Conservation (phyloP, 2,113 vertebrate genomes). For the Centropus unirufus region DNA sequence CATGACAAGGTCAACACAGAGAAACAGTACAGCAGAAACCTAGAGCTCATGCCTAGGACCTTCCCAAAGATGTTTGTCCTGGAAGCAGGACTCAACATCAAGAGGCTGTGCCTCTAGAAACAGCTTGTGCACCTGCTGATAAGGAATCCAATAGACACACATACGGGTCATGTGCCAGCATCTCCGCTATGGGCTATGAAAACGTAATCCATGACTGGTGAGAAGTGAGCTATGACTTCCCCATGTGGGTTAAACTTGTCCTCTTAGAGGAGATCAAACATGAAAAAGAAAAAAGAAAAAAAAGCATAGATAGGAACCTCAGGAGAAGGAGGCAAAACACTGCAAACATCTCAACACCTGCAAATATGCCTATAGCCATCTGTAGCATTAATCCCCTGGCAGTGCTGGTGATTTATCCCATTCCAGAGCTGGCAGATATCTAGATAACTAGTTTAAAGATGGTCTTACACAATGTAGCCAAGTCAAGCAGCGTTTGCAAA, state of each 20-base stretch:
- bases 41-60: background rate
- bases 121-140: background rate
- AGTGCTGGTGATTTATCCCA: background rate
- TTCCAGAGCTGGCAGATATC: background rate
- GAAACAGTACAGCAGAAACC: background rate
- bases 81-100: background rate
- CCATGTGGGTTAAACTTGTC: background rate
- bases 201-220: background rate
- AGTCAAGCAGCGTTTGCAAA: background rate
- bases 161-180: background rate
- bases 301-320: background rate
- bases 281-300: background rate
- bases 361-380: background rate
- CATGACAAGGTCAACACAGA: background rate
- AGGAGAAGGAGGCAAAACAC: background rate
- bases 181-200: background rate
- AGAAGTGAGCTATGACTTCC: background rate
- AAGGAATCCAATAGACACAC: background rate
- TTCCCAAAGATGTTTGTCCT: background rate
- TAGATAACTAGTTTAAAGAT: background rate
- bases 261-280: background rate
- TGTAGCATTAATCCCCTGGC: background rate
- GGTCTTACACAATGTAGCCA: background rate
- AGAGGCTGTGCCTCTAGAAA: background rate
- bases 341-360: background rate